phyloP scores from a whole-genome alignment of 1,140 invertebrate genomes.

The Spodoptera litura region DNA sequence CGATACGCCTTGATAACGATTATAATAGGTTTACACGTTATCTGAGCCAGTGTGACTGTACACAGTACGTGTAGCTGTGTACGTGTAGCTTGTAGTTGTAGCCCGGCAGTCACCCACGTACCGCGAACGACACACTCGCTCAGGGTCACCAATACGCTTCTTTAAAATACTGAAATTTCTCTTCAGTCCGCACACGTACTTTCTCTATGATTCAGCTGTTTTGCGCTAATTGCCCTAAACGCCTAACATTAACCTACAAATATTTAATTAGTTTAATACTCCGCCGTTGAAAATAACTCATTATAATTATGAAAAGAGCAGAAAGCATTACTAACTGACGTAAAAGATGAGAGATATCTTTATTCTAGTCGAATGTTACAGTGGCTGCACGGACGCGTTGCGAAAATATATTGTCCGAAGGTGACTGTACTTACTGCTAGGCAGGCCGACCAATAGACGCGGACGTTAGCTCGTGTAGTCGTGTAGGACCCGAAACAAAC shows the following conservation, averaged over 20 bases:
- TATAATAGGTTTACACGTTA: conserved; percentile 59
- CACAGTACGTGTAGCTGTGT: background rate
- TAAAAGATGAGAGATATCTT: conserved; percentile 44
- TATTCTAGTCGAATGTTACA: conserved; percentile 32
- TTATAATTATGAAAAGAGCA: conserved; percentile 56
- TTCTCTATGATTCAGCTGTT: conserved; percentile 69
- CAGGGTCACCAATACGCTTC: conserved; percentile 19
- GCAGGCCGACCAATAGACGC: background rate
- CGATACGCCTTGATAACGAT: conserved; percentile 68
- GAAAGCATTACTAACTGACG: conserved; percentile 53
- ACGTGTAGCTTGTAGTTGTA: too few relatives aligned
- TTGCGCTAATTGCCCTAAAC: conserved; percentile 59
- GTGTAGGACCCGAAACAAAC: background rate
- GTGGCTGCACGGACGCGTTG: conserved; percentile 1
- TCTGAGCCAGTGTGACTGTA: conserved; percentile 53
- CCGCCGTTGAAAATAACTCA: conserved; percentile 47
- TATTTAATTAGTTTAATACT: conserved; percentile 60
- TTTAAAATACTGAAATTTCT: conserved; percentile 49
- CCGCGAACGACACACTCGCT: conserved; percentile 23
- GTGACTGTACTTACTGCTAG: conserved; percentile 14
- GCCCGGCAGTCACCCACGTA: conserved; percentile 33
- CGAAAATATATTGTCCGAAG: conserved; percentile 22
- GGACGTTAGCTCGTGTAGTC: background rate
- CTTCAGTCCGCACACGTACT: conserved; percentile 52
- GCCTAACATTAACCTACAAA: conserved; percentile 62